Evolutionary conservation across 2,888 invertebrate species (phyloP), one percentile per base, ranked within the genome.

Genomic region (Tuberolachnus salignus): DNA sequence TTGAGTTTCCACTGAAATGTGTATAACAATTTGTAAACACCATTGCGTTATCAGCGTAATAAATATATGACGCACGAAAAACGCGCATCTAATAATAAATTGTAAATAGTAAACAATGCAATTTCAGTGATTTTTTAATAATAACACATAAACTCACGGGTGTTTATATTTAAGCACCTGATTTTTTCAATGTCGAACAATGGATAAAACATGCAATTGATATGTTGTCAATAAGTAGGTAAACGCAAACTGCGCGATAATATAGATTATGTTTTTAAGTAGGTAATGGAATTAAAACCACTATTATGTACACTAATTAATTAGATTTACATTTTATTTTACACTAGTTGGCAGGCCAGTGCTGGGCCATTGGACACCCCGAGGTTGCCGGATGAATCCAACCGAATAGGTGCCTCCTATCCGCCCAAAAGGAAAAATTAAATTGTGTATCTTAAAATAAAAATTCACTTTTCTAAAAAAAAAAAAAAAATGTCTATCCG

Each of bases 111-210:
- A 59, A 8, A 59, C 16, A 59, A 26, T 26, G n/a, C 59, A 59
- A 59, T 26, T 26, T 59, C 9, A 9, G 26, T 59, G 16, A 26
- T 59, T 26, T 57, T 59, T 59, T 42, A n/a, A 63, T 42, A 42
- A 63, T 11, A 63, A 63, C 11, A 34, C 34, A 34, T 34, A 34
- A 34, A 34, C 34, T 34, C 34, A 6, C 34, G 34, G 42, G 34
- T n/a, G 42, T 63, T 63, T 63, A 34, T 42, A 63, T 63, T 34
- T 34, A 34, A 6, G n/a, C 11, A 63, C 13, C 6, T 42, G 63
- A 42, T 63, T 42, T 63, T 63, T 63, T 63, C 63, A 63, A 63
- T 63, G 42, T 13, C 63, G 34, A 63, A 63, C n/a, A 42, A 63
- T 42, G 42, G 42, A 42, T 63, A n/a, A 34, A 63, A 42, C 42